Conservation (phyloP, 2,113 vertebrate species). For the Rostratula benghalensis region DNA sequence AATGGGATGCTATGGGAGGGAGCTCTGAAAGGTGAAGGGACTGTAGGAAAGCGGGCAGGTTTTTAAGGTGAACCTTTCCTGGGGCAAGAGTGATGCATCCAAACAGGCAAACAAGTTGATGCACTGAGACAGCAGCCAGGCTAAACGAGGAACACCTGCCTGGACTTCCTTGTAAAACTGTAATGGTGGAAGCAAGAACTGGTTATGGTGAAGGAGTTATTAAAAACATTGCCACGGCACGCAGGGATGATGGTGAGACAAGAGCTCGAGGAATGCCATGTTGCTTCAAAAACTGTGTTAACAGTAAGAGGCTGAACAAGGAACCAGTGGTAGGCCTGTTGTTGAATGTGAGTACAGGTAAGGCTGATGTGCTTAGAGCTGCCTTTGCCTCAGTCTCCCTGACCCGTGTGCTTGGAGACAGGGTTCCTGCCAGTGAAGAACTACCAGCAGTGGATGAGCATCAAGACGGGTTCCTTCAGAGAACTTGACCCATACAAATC, state of each 20-base stretch:
- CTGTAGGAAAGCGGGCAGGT: background rate
- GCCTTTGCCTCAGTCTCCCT: background rate
- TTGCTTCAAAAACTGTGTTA: background rate
- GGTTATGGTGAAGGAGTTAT: background rate
- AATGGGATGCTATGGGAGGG: background rate
- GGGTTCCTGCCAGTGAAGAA: background rate
- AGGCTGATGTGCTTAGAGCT: background rate
- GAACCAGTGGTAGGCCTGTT: background rate
- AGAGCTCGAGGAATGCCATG: background rate
- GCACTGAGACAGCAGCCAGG: background rate
- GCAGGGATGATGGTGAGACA: background rate
- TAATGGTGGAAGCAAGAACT: background rate
- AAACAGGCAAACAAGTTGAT: background rate
- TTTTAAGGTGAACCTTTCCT: background rate
- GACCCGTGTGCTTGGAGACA: accelerated
- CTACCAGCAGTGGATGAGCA: background rate
- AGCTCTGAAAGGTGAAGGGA: background rate
- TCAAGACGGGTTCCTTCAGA: background rate
- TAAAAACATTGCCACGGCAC: background rate
- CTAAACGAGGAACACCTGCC: background rate
- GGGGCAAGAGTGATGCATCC: background rate
- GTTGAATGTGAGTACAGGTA: background rate
- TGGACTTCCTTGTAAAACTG: background rate
- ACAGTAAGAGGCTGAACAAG: background rate
- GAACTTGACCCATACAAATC: background rate